These are phyloP conservation scores for Prunella fulvescens DNA, from an alignment of 2,113 vertebrate genomes.

Conservation along the genomic window DNA sequence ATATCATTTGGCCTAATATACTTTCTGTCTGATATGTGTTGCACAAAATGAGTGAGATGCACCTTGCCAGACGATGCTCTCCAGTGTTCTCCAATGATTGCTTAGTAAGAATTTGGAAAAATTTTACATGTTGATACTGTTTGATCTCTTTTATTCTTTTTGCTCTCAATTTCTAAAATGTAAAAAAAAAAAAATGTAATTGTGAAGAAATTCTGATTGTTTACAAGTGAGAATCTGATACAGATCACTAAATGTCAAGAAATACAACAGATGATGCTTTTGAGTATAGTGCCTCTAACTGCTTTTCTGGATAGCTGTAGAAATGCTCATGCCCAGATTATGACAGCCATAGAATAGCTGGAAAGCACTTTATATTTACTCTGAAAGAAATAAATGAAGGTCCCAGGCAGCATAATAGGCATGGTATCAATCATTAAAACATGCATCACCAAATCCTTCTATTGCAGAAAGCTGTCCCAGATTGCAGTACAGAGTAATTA, in stretches of 20 bases:
- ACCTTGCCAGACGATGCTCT: neutral
- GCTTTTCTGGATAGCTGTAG: neutral
- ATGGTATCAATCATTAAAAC: neutral
- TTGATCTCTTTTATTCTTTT: neutral
- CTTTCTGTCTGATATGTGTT: neutral
- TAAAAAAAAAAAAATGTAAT: neutral
- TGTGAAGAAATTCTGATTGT: neutral
- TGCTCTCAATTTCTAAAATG: neutral
- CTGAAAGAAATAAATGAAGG: neutral
- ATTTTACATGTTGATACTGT: neutral
- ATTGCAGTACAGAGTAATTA: neutral
- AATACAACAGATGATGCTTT: neutral
- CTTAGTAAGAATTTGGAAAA: neutral
- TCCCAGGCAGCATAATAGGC: neutral
- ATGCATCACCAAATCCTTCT: neutral
- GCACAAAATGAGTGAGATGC: neutral
- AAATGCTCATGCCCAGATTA: neutral
- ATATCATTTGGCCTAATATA: neutral
- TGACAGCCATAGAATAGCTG: neutral
- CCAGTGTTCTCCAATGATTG: neutral
- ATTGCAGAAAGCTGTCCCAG: neutral
- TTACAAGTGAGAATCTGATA: neutral
- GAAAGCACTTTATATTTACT: neutral
- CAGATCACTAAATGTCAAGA: neutral
- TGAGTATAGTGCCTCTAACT: neutral